Evolutionary conservation across 2,113 vertebrate species (phyloP), one percentile per base, ranked within the genome.

Genomic region (Ceyx cyanopectus): DNA sequence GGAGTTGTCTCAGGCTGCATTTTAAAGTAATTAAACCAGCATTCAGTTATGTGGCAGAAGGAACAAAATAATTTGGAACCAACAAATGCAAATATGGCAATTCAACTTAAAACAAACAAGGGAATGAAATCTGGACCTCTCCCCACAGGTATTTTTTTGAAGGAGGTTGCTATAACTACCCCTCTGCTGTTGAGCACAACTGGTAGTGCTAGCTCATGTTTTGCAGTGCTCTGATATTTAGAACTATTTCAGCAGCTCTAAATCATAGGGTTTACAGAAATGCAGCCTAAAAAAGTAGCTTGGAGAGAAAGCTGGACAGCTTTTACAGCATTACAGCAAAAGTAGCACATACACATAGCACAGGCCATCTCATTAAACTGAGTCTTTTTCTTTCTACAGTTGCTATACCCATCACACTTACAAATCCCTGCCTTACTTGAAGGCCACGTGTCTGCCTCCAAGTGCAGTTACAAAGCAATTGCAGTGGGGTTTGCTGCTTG

Each of bases 111-210:
- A 83, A 78, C 32, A 81, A 92, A 81, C 41, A 68, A 62, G 51
- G 43, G 73, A 72, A 87, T 9, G 48, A 84, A 92, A 81, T 46
- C 2, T 9, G 37, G 65, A 87, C 58, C 43, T 66, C 67, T 66
- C 60, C 79, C 41, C 2, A 12, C 56, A 89, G 68, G 75, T 95
- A 74, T 72, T 81, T 87, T 92, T 92, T 63, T 85, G 51, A 74
- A 77, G 81, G 16, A 88, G 37, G 48, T 34, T 93, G 51, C 27
- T 60, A 61, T 26, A 40, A 56, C 53, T 77, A 66, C 51, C 41
- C 24, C 53, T 62, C 67, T 80, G 75, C 75, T 46, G 50, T 43
- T 90, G 62, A 88, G 92, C 68, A 95, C 92, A 83, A n/a, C 66
- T 56, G 21, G 53, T 53, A 91, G 65, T 0, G 0, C 68, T 91